Evolutionary conservation across 1,140 invertebrate genomes (phyloP), one percentile per base, ranked within the genome.

Genomic region (Doryteuthis pealeii): DNA sequence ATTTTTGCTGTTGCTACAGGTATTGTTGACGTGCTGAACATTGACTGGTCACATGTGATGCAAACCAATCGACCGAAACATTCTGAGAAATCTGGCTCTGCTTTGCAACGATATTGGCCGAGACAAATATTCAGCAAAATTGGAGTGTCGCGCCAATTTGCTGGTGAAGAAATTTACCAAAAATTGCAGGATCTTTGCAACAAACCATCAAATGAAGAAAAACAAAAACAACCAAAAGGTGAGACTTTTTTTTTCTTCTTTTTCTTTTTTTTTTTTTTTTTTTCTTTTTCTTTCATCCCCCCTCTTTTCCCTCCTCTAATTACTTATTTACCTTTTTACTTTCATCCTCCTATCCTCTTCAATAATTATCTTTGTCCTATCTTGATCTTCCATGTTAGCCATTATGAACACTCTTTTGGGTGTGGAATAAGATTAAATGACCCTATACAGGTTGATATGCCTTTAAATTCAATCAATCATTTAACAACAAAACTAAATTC

Each of bases 21-120:
- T 73, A 91, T 95, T 73, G 93, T 94, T 22, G 94, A 96, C 88
- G 94, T 94, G 26, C 85, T 96, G 15, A 94, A 94, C n/a, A 94
- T 96, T 1, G 95, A 96, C 86, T 96, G 95, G 95, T 93, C 94
- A 35, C 94, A 94, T 86, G 88, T 96, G 15, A 92, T 95, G 0
- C 92, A 81, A 31, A 77, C 81, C 58, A 66, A 78, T 8, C 76
- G 74, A 32, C 78, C 81, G 1, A 83, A 80, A 74, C 74, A 75
- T 40, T 67, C 70, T 10, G 49, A 32, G 0, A 77, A 78, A 26
- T 12, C 10, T 68, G 79, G 80, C 18, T 84, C 83, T 28, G 82
- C 82, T 33, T 69, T 85, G 1, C 72, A 83, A 40, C 73, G 82
- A 14, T 87, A 84, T 71, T 79, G 79, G 68, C 79, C 84, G 2